A percentile compares a stretch with the other conserved stretches of the same genome.
Evolutionary conservation across 2,113 vertebrate species (phyloP).

Genomic region (Callaeas wilsoni): DNA sequence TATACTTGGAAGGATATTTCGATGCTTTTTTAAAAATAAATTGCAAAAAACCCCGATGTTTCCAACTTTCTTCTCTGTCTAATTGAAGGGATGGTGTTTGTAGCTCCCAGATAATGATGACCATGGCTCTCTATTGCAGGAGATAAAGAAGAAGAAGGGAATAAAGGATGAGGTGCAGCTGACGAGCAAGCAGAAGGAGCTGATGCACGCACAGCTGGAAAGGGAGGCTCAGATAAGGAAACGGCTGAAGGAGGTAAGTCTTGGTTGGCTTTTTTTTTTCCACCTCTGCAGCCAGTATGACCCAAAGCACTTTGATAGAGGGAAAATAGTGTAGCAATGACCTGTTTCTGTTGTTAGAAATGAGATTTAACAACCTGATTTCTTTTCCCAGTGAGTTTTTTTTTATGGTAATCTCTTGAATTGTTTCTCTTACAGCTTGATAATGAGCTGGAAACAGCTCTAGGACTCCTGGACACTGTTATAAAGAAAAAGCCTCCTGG

Average conservation of each 20-base stretch:
- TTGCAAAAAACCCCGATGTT: fast-evolving
- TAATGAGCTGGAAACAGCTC: slow-evolving; percentile 76
- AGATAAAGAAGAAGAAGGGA: slow-evolving; percentile 96
- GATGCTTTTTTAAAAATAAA: background rate
- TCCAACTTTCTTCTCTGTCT: background rate
- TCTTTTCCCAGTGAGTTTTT: background rate
- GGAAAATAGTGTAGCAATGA: background rate
- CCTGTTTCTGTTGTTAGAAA: background rate
- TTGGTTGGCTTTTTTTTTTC: background rate
- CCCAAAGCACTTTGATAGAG: background rate
- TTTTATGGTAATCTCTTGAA: background rate
- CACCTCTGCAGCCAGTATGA: background rate
- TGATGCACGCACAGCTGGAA: slow-evolving; percentile 89
- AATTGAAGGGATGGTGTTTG: background rate
- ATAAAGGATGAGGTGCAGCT: slow-evolving; percentile 95
- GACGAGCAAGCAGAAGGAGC: slow-evolving; percentile 94
- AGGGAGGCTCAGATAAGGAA: slow-evolving; percentile 86
- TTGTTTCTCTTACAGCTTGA: slow-evolving; percentile 78
- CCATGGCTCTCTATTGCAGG: slow-evolving; percentile 65
- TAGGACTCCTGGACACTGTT: slow-evolving; percentile 81
- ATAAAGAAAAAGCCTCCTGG: slow-evolving; percentile 78
- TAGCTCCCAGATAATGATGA: background rate
- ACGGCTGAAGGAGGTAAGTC: slow-evolving; percentile 78
- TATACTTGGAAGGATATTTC: background rate
- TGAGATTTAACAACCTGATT: background rate